Evolutionary conservation across 1,140 invertebrate species (phyloP), one percentile per base, ranked within the genome.

Genomic region (Drosophila murphyi): DNA sequence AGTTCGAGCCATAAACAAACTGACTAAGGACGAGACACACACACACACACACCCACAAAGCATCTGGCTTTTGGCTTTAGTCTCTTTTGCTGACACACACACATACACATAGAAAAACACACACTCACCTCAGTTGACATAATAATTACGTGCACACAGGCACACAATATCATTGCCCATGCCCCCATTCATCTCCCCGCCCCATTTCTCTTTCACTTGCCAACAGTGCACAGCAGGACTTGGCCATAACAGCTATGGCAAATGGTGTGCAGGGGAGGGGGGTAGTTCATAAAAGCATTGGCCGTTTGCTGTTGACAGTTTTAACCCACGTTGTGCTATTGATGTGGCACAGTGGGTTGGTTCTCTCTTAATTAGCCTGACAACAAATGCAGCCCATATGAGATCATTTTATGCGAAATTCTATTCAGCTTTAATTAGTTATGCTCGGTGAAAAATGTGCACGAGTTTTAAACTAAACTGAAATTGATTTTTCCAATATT

Each of bases 111-210:
- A 32, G 35, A 31, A 20, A 28, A 4, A 35, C 59, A 62, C 48
- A 52, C 4, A 31, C 29, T 54, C 60, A 78, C 68, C 80, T 88
- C 69, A 72, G 82, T 74, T 87, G 85, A 83, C 82, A 87, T 72
- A 87, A 77, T 88, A 83, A 87, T 87, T 88, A 88, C 83, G 72
- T 80, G 65, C 80, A 71, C 47, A 77, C 59, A 52, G 51, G 35
- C 51, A 64, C 51, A 71, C 43, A 50, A 43, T 43, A 43, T 43
- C 10, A n/a, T 43, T 43, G 10, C 29, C 31, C 55, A 45, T 48
- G 35, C 32, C 20, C 34, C 5, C 3, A 28, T 10, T 41, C 5
- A 20, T 20, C 20, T 20, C 20, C 20, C 20, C 20, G 20, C 20
- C 34, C 5, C 3, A 28, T 10, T 41, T 5, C 4, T 4, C 35